phyloP scores from a whole-genome alignment of 2,113 vertebrate genomes.

The Suricata suricatta region DNA sequence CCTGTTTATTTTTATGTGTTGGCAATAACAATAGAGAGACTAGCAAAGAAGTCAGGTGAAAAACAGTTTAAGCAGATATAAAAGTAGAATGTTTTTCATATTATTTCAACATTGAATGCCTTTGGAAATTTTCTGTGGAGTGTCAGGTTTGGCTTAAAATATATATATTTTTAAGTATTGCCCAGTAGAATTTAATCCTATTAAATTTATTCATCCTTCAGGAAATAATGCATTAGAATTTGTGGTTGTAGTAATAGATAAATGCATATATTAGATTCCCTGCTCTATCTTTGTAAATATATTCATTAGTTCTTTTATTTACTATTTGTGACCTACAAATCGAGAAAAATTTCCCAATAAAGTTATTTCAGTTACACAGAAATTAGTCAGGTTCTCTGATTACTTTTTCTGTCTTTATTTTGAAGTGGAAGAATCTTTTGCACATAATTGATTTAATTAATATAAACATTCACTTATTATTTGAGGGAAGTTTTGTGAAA shows the following conservation, averaged over 20 bases:
- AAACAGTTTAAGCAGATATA: background rate
- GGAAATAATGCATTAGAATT: background rate
- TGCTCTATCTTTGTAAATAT: background rate
- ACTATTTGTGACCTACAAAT: background rate
- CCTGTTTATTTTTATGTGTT: conserved; percentile 44
- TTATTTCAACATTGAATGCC: background rate
- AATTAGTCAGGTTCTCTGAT: background rate
- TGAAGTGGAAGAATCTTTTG: background rate
- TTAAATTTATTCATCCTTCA: background rate
- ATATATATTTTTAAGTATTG: background rate
- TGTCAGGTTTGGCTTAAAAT: background rate
- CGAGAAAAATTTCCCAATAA: background rate
- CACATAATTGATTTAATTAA: background rate
- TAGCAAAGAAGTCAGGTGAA: background rate
- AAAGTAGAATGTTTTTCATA: background rate
- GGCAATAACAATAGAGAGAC: background rate
- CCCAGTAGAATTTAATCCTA: background rate
- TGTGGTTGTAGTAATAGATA: background rate
- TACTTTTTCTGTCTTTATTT: background rate
- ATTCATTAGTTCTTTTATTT: background rate
- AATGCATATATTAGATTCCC: background rate
- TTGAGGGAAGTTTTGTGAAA: background rate
- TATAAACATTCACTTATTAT: background rate
- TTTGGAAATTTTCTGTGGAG: background rate
- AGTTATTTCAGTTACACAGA: background rate